Evolutionary conservation across 2,888 invertebrate genomes (phyloP), one percentile per base, ranked within the genome.

Genomic region (Aricia artaxerxes): DNA sequence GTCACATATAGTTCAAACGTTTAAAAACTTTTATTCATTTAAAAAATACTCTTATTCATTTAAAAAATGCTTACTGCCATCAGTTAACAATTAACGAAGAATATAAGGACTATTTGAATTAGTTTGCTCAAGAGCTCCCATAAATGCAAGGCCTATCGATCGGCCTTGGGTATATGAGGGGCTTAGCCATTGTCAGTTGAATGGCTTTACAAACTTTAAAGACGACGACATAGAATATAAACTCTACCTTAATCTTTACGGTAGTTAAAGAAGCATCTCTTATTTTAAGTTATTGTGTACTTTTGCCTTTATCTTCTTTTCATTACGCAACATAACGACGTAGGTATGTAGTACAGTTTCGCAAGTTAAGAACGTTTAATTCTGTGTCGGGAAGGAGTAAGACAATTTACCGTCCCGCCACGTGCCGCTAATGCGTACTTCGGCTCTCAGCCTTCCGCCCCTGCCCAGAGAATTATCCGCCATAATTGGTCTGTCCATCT

Each of bases 331-430:
- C 49, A 1, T 49, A 49, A 57, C 57, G 57, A 53, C 4, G 53
- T 73, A n/a, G n/a, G n/a, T n/a, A 73, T 38, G 35, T 7, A n/a
- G 60, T 61, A 31, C 83, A 82, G 84, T 84, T 84, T 83, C 82
- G 80, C 84, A 84, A 85, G 87, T 86, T 85, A 86, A 84, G 83
- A 83, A 80, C 80, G 83, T 85, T 85, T 86, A 86, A 86, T 86
- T 86, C 82, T 83, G 85, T 83, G 84, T 84, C 83, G 86, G 80
- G 84, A 84, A 84, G 81, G 81, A 84, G 83, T 81, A 82, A 84
- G 82, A 84, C 83, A 87, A 89, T 89, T 89, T 89, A 89, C 86
- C 85, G 85, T 86, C 82, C 80, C 87, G 84, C 87, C 89, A 84
- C 86, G 86, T 89, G 89, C 84, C 81, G 80, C 86, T 89, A 89